Conservation (phyloP, 2,888 invertebrate genomes). For the Cremastinae sp. region DNA sequence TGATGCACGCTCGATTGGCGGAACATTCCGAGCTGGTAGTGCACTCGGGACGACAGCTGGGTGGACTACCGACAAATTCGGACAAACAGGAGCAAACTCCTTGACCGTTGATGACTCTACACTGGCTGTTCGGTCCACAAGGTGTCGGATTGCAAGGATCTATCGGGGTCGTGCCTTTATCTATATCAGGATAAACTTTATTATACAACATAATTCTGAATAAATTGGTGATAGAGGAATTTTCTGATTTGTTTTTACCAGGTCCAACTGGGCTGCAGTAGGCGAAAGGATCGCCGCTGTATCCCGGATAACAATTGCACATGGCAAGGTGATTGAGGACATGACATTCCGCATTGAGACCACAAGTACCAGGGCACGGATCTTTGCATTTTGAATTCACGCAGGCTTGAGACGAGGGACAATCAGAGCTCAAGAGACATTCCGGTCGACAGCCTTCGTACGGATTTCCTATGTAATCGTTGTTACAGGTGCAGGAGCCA, state of each 20-base stretch:
- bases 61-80: conserved; percentile 75
- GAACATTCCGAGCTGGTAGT: conserved; percentile 79
- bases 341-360: conserved; percentile 79
- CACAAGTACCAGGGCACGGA: conserved; percentile 83
- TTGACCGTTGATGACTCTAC: conserved; percentile 76
- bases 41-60: conserved; percentile 78
- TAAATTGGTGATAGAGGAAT: too few relatives aligned
- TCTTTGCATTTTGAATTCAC: conserved; percentile 82
- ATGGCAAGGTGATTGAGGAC: conserved; percentile 84
- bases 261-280: conserved; percentile 65
- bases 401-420: conserved; percentile 82
- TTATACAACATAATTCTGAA: too few relatives aligned
- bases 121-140: conserved; percentile 83
- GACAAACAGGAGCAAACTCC: conserved; percentile 78
- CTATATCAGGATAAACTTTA: conserved; percentile 53
- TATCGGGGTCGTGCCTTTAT: conserved; percentile 41
- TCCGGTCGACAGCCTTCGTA: conserved; percentile 84
- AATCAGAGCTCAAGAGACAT: conserved; percentile 82
- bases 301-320: conserved; percentile 80
- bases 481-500: conserved; percentile 82
- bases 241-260: conserved; percentile 56
- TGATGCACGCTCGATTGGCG: conserved; percentile 77
- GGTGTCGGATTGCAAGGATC: conserved; percentile 60
- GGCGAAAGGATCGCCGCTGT: conserved; percentile 79
- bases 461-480: conserved; percentile 82